phyloP scores from a whole-genome alignment of 2,888 invertebrate genomes.

The Mystacides longicornis region DNA sequence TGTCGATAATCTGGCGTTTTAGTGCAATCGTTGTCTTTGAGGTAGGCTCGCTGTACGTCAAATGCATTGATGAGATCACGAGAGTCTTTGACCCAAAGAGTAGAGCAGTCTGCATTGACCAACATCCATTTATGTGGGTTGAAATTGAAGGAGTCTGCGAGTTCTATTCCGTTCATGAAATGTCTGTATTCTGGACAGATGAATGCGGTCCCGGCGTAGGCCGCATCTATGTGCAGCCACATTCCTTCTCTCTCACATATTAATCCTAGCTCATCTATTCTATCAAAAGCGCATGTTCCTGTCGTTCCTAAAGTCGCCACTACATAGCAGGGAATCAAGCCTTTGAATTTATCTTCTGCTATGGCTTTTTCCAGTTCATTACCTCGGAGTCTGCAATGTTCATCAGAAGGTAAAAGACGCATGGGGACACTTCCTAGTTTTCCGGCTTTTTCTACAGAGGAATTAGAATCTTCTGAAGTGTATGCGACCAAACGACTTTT shows the following conservation, averaged over 20 bases:
- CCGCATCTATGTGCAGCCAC: constrained; percentile 95
- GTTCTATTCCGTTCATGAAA: constrained; percentile 68
- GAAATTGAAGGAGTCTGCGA: constrained; percentile 83
- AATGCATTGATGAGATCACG: constrained; percentile 76
- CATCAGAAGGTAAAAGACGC: constrained; percentile 61
- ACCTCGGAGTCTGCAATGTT: constrained; percentile 60
- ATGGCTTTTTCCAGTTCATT: constrained; percentile 61
- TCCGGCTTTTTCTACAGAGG: constrained; percentile 83
- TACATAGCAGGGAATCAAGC: constrained; percentile 83
- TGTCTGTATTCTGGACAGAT: constrained; percentile 86
- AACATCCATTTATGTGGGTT: constrained; percentile 96
- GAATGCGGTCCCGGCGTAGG: constrained; percentile 89
- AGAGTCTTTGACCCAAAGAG: constrained; percentile 83
- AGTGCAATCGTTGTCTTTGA: constrained; percentile 65
- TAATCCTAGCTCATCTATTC: constrained; percentile 73
- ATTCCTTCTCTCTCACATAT: constrained; percentile 67
- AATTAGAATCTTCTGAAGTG: constrained; percentile 81
- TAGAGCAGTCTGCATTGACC: constrained; percentile 91
- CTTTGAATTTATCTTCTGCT: constrained; percentile 65
- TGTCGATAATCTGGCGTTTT: constrained; percentile 60
- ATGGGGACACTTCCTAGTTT: constrained; percentile 71
- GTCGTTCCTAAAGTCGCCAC: constrained; percentile 83
- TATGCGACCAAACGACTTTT: constrained; percentile 71
- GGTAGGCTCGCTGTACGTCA: constrained; percentile 83
- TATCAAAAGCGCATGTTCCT: constrained; percentile 81